These are phyloP conservation scores for Grammomys surdaster DNA, from an alignment of 2,113 vertebrate genomes.

Conservation along the genomic window DNA sequence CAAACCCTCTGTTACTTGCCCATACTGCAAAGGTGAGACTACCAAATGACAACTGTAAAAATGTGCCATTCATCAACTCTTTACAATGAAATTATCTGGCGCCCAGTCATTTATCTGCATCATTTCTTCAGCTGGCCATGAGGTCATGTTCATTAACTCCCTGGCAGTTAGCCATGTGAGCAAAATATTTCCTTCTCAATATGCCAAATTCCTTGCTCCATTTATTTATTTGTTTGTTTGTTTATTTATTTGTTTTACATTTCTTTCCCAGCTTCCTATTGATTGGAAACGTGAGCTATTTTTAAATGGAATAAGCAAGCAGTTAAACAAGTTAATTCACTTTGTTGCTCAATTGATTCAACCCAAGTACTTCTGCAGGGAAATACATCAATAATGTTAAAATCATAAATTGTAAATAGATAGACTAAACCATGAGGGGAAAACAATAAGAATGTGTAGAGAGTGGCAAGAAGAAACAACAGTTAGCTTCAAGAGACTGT, in stretches of 20 bases:
- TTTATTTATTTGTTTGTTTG: not conserved
- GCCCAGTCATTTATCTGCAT: not conserved
- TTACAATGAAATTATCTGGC: not conserved
- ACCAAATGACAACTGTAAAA: not conserved
- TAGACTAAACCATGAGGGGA: not conserved
- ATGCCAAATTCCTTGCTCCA: not conserved
- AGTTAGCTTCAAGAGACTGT: not conserved
- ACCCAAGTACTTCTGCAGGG: conserved; percentile 15
- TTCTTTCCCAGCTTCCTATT: conserved; percentile 40
- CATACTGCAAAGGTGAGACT: not conserved
- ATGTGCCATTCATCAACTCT: not conserved
- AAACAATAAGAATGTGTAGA: not conserved
- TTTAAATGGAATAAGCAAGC: conserved; percentile 58
- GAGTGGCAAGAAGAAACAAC: not conserved
- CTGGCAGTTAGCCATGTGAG: not conserved
- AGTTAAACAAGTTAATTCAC: conserved; percentile 61
- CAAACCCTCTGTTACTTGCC: not conserved
- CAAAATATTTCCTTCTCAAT: not conserved
- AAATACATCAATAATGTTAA: conserved; percentile 44
- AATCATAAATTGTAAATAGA: conserved; percentile 49
- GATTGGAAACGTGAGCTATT: conserved; percentile 6
- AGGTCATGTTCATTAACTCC: not conserved
- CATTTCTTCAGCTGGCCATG: not conserved
- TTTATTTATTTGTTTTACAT: not conserved
- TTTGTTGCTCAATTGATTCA: conserved; percentile 60